Conservation (phyloP, 1,140 invertebrate genomes). For the Caenorhabditis latens region DNA sequence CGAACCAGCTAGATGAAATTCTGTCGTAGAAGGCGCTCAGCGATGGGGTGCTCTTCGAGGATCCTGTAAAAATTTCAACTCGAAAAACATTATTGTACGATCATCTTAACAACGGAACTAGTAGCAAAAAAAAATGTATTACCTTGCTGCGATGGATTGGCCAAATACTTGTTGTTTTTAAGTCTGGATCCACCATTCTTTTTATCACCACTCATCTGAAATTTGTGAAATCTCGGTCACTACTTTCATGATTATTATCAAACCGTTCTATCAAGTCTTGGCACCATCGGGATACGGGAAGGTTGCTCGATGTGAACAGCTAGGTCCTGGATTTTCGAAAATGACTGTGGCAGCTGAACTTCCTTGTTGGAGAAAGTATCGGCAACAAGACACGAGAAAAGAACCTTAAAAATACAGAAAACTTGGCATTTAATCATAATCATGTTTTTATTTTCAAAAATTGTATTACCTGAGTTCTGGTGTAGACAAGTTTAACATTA, state of each 20-base stretch:
- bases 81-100: too few relatives aligned
- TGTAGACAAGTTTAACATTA: conserved; percentile 52
- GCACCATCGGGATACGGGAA: conserved; percentile 52
- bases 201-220: conserved; percentile 55
- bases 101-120: too few relatives aligned
- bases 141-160: conserved; percentile 46
- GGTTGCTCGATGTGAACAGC: conserved; percentile 50
- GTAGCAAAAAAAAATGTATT: not conserved
- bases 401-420: conserved; percentile 19
- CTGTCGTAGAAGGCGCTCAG: conserved; percentile 30
- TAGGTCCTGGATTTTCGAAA: conserved; percentile 50
- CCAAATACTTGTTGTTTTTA: conserved; percentile 56
- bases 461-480: conserved; percentile 50
- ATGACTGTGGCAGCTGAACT: conserved; percentile 21
- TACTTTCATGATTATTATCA: not conserved
- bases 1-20: conserved; percentile 42
- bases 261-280: conserved; percentile 61
- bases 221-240: not conserved
- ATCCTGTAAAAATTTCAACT: not conserved
- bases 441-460: not conserved
- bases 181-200: conserved; percentile 27
- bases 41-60: conserved; percentile 47
- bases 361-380: conserved; percentile 56
- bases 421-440: not conserved
- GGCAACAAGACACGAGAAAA: conserved; percentile 52